Base-by-base conservation (phyloP, 1,140 invertebrate genomes). In the Scaptodrosophila lebanonensis region DNA sequence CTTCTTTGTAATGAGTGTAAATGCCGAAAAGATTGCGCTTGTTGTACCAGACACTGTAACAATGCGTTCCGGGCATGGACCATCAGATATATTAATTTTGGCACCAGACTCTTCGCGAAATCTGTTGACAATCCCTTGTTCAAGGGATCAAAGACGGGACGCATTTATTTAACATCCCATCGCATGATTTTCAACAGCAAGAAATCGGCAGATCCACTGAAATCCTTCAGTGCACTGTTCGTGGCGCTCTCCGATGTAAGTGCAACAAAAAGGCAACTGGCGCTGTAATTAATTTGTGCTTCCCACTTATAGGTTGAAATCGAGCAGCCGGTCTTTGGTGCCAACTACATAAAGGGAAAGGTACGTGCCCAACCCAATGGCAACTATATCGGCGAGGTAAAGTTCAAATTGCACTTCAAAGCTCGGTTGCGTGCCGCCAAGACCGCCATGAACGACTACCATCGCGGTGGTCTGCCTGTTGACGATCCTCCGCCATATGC, bases 1-100 rank as follows among this genome's bases (percentile, higher is more conserved):
- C 90, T 99, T 99, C 89, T 97, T 97, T 91, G 97, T 98, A 87
- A 99, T 99, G 88, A 99, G 92, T 83, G 95, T 95, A 89, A 99
- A 99, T 47, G 98, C 98, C 91, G 98, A 98, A 89, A 97, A 97
- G 87, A 99, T 99, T 72, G 96, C 94, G 88, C 94, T 96, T 85
- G 95, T 96, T 73, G 95, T 95, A 72, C 98, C 98, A 63, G 97
- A 98, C 66, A 99, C 96, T 56, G 98, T 99, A 62, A 99, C 98
- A 89, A 99, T 99, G 73, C 98, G 91, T 89, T 99, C 95, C 51
- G 94, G 94, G 87, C 94, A 96, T 33, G 94, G 95, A 62, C 94
- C 94, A 89, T 96, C 95, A 54, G 94, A 95, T 89, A 96, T 96
- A 89, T 95, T 95, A 86, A 96, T 95, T 91, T 95, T 95, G 63